Conservation (phyloP, 2,888 invertebrate species). For the Habroteleia sp. region DNA sequence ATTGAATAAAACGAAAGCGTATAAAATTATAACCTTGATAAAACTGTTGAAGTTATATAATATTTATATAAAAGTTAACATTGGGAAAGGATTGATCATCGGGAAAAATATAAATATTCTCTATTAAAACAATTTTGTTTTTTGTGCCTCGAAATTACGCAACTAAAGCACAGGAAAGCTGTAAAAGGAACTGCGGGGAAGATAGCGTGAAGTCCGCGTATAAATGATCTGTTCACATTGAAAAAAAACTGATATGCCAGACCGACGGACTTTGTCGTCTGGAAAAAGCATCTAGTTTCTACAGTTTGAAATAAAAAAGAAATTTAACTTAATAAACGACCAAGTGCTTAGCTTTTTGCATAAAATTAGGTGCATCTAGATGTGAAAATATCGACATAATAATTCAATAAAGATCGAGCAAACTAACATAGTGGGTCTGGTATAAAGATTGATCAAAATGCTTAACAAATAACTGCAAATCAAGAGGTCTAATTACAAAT, state of each 20-base stretch:
- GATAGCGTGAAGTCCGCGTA: conserved; percentile 62
- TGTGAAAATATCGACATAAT: conserved; percentile 26
- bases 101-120: conserved; percentile 9
- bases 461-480: conserved; percentile 43
- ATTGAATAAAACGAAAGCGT: too few relatives aligned
- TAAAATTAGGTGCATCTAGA: conserved; percentile 44
- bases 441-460: conserved; percentile 35
- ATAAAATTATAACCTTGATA: too few relatives aligned
- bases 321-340: conserved; percentile 65
- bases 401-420: conserved; percentile 45
- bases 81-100: conserved; percentile 8
- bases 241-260: conserved; percentile 45
- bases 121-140: conserved; percentile 15
- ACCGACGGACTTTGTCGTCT: conserved; percentile 67
- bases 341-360: conserved; percentile 70
- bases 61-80: neutral
- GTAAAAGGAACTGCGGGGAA: conserved; percentile 68
- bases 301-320: conserved; percentile 63
- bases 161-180: conserved; percentile 78
- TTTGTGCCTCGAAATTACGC: conserved; percentile 67
- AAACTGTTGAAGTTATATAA: neutral
- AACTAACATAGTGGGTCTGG: conserved; percentile 26
- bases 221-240: conserved; percentile 55
- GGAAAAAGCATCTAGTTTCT: conserved; percentile 72
- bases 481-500: conserved; percentile 32